phyloP scores from a whole-genome alignment of 1,140 invertebrate species.

The Sitophilus oryzae region DNA sequence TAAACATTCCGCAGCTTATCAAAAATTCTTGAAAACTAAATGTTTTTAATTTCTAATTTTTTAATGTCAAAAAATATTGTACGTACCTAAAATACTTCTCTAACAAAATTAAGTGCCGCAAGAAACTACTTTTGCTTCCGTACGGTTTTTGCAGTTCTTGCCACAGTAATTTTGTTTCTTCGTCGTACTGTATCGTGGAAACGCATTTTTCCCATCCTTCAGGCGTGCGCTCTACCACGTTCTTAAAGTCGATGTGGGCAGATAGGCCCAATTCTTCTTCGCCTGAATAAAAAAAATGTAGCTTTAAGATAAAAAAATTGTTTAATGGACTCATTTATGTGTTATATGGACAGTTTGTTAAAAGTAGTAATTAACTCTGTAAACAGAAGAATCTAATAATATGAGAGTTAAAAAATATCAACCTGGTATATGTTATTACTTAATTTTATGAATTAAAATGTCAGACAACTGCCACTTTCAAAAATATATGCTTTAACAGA shows the following conservation, averaged over 20 bases:
- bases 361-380: too few species aligned
- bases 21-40: too few species aligned
- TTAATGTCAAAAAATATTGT: constrained; percentile 32
- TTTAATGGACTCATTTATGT: too few species aligned
- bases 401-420: background rate
- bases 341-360: too few species aligned
- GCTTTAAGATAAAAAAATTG: too few species aligned
- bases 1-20: too few species aligned
- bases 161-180: constrained; percentile 73
- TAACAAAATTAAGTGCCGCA: constrained; percentile 70
- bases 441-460: too few species aligned
- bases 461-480: too few species aligned
- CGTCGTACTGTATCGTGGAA: constrained; percentile 71
- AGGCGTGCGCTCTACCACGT: constrained; percentile 57
- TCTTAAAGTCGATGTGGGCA: constrained; percentile 64
- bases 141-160: constrained; percentile 75
- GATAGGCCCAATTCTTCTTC: constrained; percentile 74
- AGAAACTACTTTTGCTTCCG: constrained; percentile 76
- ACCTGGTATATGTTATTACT: too few species aligned
- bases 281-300: constrained; percentile 40
- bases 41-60: too few species aligned
- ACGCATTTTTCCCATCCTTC: constrained; percentile 77
- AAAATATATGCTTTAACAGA: too few species aligned
- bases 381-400: background rate
- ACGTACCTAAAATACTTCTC: constrained; percentile 65